Base-by-base conservation (phyloP, 2,888 invertebrate genomes). In the Molorchus minor region DNA sequence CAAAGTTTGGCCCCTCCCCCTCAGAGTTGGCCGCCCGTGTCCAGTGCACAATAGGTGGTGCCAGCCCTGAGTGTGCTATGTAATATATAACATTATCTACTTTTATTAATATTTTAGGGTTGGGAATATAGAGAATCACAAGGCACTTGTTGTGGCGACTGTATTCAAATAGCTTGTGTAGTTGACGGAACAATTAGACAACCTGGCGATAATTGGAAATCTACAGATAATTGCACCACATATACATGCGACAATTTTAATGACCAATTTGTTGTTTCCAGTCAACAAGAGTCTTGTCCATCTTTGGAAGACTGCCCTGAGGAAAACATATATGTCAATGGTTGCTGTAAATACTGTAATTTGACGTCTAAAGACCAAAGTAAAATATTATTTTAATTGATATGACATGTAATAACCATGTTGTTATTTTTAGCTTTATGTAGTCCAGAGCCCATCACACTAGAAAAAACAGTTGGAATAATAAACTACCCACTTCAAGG, bases 321-420 rank as follows among this genome's bases (percentile, higher is more conserved):
- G 0, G 82, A 85, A 16, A 77, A 85, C 60, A 71, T 86, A 13
- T 84, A 86, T 69, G 77, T 80, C 10, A 86, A 87, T 19, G 88
- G 88, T 45, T 93, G 93, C 76, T 93, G 92, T 70, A 80, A 84
- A 21, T 77, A 82, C 43, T 93, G 93, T 75, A 85, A 85, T 62
- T 72, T 82, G 17, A 85, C 84, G 1, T 75, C 84, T 0, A 70
- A 77, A 5, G 71, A 82, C 2, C 79, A 83, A 62, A 81, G 86
- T 86, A 76, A 77, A 61, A 51, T 54, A 36, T 47, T 46, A 16
- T 40, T 40, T 13, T 41, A 12, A 20, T 52, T 29, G 7, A 8
- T 52, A 12, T 41, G 19, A 35, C 19, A 33, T 35, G 7, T 17
- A 43, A 21, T 19, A 40, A 20, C 12, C 8, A 10, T 41, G 8